Conservation (phyloP, 2,113 vertebrate genomes). For the Lonchura striata region DNA sequence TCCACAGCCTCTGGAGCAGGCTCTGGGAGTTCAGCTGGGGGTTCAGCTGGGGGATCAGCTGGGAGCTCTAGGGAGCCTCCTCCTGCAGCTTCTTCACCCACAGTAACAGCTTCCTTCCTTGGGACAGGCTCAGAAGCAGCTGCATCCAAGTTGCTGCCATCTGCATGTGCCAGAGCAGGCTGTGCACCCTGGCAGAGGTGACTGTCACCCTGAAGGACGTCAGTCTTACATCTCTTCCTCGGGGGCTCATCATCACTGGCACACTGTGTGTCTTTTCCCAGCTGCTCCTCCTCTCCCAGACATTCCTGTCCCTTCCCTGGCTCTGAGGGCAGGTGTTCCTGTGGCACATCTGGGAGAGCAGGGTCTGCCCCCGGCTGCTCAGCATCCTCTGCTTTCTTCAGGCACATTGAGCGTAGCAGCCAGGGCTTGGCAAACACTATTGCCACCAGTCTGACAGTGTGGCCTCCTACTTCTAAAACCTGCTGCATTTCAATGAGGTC, state of each 20-base stretch:
- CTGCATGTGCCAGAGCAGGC: not conserved
- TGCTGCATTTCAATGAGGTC: constrained; percentile 75
- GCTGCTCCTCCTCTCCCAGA: not conserved
- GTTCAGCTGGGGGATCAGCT: not conserved
- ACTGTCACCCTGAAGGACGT: not conserved
- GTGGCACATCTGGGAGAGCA: not conserved
- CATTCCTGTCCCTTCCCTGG: not conserved
- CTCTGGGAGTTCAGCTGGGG: not conserved
- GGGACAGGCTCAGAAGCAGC: not conserved
- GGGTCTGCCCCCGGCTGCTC: not conserved
- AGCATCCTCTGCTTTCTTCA: not conserved
- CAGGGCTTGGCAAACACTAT: constrained; percentile 71
- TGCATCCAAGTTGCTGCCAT: not conserved
- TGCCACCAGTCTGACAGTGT: constrained; percentile 73
- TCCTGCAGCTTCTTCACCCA: not conserved
- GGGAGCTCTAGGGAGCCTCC: not conserved
- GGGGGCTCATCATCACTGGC: not conserved
- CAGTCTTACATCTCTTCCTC: constrained; percentile 31
- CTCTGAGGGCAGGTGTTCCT: not conserved
- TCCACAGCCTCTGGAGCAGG: not conserved
- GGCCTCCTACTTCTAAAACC: constrained; percentile 79
- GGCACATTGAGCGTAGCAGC: constrained; percentile 73
- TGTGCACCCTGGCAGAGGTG: not conserved
- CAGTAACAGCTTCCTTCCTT: not conserved
- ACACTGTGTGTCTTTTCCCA: not conserved